Base-by-base conservation (phyloP, 2,113 vertebrate genomes). In the Arothron firmamentum region DNA sequence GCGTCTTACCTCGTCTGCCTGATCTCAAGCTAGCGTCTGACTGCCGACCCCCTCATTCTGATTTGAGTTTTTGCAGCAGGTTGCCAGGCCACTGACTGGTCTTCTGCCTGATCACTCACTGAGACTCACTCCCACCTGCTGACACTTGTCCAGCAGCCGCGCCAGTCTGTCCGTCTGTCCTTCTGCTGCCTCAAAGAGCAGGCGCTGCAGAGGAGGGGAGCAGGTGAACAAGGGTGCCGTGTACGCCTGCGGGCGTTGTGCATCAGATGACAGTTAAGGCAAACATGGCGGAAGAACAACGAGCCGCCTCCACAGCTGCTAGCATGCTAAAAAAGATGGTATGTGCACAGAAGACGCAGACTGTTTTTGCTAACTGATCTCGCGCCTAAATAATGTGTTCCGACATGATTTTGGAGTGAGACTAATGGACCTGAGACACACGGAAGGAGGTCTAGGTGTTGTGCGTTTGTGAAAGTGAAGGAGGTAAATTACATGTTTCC, bases 181-280 rank as follows among this genome's bases (percentile, higher is more conserved):
- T 89, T 92, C 93, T 77, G 93, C 93, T 42, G 95, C 95, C 90
- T 98, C 95, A 84, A 94, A 96, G 90, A 98, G 94, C 91, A 99
- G 91, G 86, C 94, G 93, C 96, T 98, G 92, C 52, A 89, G 91
- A 85, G 25, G 25, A 16, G 18, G n/a, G 5, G 1, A 43, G 56
- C 47, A 74, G 65, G 76, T 82, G 53, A 84, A 72, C 77, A 67
- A 51, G 52, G 51, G 14, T 65, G 62, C 60, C 23, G 56, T 48
- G n/a, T n/a, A n/a, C n/a, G n/a, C n/a, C n/a, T n/a, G n/a, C 56
- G 54, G 21, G 2, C 21, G 2, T 23, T 23, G 21, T 23, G 21
- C 21, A 23, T 23, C 21, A 23, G 2, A 23, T 23, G 2, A 23
- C 21, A 23, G 3, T 23, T 23, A 23, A 23, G 21, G 21, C 21